These are phyloP conservation scores for Macropus fuliginosus DNA, from an alignment of 2,797 vertebrate genomes.

Conservation along the genomic window DNA sequence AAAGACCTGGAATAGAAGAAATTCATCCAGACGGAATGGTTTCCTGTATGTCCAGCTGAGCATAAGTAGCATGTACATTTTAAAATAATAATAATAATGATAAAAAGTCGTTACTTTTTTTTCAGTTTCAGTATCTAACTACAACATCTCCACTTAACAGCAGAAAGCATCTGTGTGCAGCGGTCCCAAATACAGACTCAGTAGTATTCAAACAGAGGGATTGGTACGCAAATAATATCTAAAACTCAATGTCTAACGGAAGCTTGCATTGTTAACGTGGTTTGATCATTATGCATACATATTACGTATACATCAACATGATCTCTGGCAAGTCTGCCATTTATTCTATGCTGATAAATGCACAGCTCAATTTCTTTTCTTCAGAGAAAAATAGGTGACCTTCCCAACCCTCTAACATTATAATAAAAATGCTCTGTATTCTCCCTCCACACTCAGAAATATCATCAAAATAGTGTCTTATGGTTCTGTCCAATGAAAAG, in stretches of 20 bases:
- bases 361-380: conserved; percentile 77
- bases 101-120: conserved; percentile 84
- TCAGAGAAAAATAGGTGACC: conserved; percentile 82
- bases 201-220: conserved; percentile 88
- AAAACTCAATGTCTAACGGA: conserved; percentile 84
- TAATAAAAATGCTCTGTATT: conserved; percentile 85
- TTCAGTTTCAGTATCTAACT: conserved; percentile 84
- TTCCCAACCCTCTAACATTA: conserved; percentile 84
- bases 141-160: conserved; percentile 83
- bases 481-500: conserved; percentile 85
- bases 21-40: conserved; percentile 87
- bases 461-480: conserved; percentile 88
- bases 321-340: conserved; percentile 81
- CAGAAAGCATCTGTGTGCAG: conserved; percentile 82
- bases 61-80: conserved; percentile 86
- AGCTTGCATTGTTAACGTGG: conserved; percentile 84
- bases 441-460: conserved; percentile 84
- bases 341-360: conserved; percentile 81
- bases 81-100: conserved; percentile 73
- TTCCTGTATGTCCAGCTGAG: conserved; percentile 87
- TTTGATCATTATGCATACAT: conserved; percentile 84
- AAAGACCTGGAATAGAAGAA: conserved; percentile 88
- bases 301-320: conserved; percentile 83
- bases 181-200: conserved; percentile 85
- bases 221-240: conserved; percentile 82